Percentiles rank a stretch among this genome's conserved stretches.
phyloP scores from a whole-genome alignment of 2,797 vertebrate genomes.

The Capromys pilorides region DNA sequence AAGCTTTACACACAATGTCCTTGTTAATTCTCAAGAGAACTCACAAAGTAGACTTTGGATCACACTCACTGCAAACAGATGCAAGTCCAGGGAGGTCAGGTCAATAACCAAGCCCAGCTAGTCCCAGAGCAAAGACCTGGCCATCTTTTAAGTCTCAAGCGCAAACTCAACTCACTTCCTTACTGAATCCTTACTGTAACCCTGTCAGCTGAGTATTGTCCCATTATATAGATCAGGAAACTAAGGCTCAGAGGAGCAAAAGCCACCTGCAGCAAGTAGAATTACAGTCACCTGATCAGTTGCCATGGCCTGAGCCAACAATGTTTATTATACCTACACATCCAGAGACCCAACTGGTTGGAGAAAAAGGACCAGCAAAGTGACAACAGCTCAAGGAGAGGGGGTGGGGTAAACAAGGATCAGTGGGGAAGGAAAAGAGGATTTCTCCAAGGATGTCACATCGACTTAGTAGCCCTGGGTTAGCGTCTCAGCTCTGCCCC shows the following conservation, averaged over 20 bases:
- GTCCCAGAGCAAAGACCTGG: not conserved
- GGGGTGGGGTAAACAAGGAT: not conserved
- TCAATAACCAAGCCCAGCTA: not conserved
- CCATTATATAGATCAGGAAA: conserved; percentile 18
- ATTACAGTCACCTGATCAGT: not conserved
- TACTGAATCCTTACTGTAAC: not conserved
- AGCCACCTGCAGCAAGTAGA: not conserved
- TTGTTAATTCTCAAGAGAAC: not conserved
- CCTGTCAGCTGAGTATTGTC: not conserved
- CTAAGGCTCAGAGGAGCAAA: not conserved
- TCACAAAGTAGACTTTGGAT: not conserved
- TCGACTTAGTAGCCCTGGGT: not conserved
- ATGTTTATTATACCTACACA: not conserved
- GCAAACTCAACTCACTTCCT: conserved; percentile 14
- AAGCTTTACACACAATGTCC: not conserved
- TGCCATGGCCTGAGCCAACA: not conserved
- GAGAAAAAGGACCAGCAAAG: not conserved
- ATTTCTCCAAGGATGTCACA: not conserved
- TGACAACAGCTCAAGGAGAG: not conserved
- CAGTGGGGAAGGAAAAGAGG: not conserved
- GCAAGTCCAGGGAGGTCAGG: not conserved
- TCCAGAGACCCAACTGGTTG: not conserved
- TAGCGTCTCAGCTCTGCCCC: not conserved
- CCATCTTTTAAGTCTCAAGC: not conserved
- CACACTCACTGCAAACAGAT: not conserved